phyloP scores from a whole-genome alignment of 2,888 invertebrate genomes.

The Ganaspis brasiliensis region DNA sequence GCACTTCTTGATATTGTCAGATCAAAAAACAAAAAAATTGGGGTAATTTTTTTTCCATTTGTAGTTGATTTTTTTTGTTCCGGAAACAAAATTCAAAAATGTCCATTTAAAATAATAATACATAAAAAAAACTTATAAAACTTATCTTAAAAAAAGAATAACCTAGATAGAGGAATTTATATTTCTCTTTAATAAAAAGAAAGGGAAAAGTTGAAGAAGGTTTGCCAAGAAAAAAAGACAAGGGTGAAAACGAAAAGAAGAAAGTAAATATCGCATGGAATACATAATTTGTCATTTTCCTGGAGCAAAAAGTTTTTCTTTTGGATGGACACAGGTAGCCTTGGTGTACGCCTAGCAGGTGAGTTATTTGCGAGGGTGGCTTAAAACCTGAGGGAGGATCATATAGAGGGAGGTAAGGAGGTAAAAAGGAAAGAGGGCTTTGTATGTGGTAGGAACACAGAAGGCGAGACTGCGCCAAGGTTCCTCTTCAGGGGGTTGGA shows the following conservation, averaged over 20 bases:
- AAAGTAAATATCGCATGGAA: constrained; percentile 59
- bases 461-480: constrained; percentile 51
- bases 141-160: no score
- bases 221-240: background rate
- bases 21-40: no score
- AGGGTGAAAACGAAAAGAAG: constrained; percentile 41
- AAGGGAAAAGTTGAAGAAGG: background rate
- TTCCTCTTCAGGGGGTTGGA: constrained; percentile 33
- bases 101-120: no score
- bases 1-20: no score
- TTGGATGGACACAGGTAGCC: constrained; percentile 56
- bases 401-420: constrained; percentile 42
- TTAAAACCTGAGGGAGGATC: constrained; percentile 50
- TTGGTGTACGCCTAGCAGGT: constrained; percentile 49
- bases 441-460: constrained; percentile 38
- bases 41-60: no score
- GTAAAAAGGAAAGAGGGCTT: constrained; percentile 4
- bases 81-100: no score
- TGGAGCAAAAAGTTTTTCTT: constrained; percentile 67
- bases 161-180: no score
- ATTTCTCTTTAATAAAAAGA: background rate
- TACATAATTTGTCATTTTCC: constrained; percentile 72
- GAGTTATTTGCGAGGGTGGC: constrained; percentile 58
- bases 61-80: no score
- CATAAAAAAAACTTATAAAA: no score